Conservation (phyloP, 2,888 invertebrate species). For the Steinernema scapterisci region DNA sequence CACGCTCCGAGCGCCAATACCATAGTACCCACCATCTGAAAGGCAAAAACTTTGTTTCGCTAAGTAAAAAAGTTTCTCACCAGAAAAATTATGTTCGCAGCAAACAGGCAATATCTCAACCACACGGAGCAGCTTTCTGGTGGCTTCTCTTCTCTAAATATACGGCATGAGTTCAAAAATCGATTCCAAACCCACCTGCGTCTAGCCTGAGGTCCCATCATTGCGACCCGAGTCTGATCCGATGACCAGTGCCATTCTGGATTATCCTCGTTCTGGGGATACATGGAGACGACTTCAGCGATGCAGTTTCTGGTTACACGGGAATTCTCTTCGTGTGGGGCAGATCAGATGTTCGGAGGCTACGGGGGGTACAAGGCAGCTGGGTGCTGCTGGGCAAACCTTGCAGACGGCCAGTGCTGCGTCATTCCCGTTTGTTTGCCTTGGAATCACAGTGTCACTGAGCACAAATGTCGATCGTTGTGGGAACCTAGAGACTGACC, state of each 20-base stretch:
- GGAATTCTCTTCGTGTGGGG: background rate
- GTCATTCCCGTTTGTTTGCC: slow-evolving; percentile 25
- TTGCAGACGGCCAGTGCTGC: slow-evolving; percentile 7
- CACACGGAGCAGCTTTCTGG: background rate
- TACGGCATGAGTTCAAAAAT: background rate
- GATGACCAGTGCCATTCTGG: background rate
- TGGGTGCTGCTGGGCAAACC: background rate
- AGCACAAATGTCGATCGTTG: slow-evolving; percentile 19
- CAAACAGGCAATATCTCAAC: slow-evolving; percentile 40
- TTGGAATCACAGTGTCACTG: slow-evolving; percentile 10
- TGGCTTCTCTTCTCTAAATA: background rate
- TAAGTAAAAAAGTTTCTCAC: slow-evolving; percentile 34
- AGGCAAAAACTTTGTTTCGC: background rate
- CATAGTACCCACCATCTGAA: slow-evolving; percentile 58
- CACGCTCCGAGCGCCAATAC: slow-evolving; percentile 60
- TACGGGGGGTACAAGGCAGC: background rate
- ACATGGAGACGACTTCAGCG: background rate
- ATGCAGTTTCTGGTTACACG: background rate
- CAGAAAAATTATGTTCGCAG: slow-evolving; percentile 58
- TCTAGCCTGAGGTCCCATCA: background rate
- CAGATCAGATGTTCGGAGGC: background rate
- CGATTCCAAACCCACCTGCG: background rate
- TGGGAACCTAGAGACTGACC: background rate
- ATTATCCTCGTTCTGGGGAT: background rate
- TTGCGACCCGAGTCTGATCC: slow-evolving; percentile 4